Conservation (phyloP, 2,888 invertebrate species). For the Yponomeuta plumbellus region DNA sequence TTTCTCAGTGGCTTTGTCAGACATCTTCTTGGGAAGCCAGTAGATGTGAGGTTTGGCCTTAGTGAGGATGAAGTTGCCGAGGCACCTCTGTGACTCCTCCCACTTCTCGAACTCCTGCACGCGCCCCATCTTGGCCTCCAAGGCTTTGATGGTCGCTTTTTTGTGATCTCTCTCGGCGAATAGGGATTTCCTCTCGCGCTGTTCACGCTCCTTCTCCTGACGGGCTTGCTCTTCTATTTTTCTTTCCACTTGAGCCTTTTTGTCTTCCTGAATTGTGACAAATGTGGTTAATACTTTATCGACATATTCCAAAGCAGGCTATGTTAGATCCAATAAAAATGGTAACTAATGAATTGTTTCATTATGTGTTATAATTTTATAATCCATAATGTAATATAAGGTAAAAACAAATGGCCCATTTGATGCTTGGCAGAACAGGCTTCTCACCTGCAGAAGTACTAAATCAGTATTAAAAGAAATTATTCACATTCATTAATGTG, state of each 20-base stretch:
- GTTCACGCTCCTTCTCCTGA: constrained; percentile 86
- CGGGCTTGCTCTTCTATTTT: constrained; percentile 95
- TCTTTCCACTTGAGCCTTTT: constrained; percentile 88
- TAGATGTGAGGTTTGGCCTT: constrained; percentile 91
- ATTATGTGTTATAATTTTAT: too few species aligned
- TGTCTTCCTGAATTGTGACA: constrained; percentile 50
- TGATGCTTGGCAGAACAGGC: too few species aligned
- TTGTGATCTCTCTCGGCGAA: constrained; percentile 91
- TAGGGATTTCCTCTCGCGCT: constrained; percentile 89
- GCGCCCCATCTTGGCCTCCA: constrained; percentile 93
- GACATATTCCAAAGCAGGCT: not conserved
- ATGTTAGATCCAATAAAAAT: not conserved
- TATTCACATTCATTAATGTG: too few species aligned
- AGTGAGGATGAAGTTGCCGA: constrained; percentile 90
- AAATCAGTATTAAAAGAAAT: too few species aligned
- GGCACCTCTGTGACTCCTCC: constrained; percentile 83
- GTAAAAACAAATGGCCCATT: too few species aligned
- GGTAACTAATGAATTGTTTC: not conserved
- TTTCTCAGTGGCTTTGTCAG: constrained; percentile 81
- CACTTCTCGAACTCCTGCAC: constrained; percentile 92
- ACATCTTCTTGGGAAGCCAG: constrained; percentile 89
- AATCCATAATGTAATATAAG: too few species aligned
- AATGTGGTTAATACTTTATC: constrained; percentile 16
- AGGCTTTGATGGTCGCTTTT: constrained; percentile 89
- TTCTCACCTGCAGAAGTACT: too few species aligned